phyloP scores from a whole-genome alignment of 2,888 invertebrate genomes.

The Xestia xanthographa region DNA sequence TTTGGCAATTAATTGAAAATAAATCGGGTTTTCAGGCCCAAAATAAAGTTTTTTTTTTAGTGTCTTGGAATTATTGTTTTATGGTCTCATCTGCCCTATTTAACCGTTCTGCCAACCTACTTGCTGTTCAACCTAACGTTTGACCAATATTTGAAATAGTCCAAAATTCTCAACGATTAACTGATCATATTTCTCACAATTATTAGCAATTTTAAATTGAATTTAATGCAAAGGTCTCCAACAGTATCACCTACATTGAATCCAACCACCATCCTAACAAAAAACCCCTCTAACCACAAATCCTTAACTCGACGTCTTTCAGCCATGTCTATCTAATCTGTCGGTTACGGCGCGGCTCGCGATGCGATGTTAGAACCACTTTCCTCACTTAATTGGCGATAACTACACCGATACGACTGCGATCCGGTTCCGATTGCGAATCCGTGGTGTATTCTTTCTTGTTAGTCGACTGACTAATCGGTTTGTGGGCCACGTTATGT shows the following conservation, averaged over 20 bases:
- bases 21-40: too few relatives aligned
- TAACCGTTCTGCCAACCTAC: too few relatives aligned
- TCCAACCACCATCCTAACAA: background rate
- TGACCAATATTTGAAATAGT: background rate
- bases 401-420: constrained; percentile 69
- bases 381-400: constrained; percentile 76
- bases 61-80: too few relatives aligned
- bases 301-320: constrained; percentile 31
- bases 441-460: constrained; percentile 71
- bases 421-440: constrained; percentile 70
- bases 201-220: too few relatives aligned
- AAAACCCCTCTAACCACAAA: constrained; percentile 23
- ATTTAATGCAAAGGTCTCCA: too few relatives aligned
- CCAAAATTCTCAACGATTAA: too few relatives aligned
- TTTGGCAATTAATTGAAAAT: too few relatives aligned
- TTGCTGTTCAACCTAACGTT: too few relatives aligned
- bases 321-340: constrained; percentile 54
- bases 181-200: too few relatives aligned
- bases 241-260: background rate
- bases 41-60: too few relatives aligned
- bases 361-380: constrained; percentile 61
- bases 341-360: constrained; percentile 43
- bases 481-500: constrained; percentile 44
- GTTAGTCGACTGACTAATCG: constrained; percentile 68
- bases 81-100: too few relatives aligned